phyloP scores from a whole-genome alignment of 2,113 vertebrate genomes.

The Porphyrio hochstetteri region DNA sequence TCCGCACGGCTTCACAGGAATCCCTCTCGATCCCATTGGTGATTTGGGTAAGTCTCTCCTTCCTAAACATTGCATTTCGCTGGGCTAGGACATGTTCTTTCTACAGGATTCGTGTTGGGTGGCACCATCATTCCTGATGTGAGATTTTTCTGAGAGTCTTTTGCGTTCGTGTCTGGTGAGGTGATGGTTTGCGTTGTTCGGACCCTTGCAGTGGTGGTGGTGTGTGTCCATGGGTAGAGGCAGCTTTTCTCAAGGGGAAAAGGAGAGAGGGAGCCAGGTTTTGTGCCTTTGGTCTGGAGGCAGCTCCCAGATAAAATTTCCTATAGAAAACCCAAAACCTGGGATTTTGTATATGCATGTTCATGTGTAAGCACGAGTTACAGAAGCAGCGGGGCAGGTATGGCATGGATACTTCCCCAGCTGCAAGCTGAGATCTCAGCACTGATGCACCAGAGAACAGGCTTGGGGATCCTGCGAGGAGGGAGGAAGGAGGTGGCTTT shows the following conservation, averaged over 20 bases:
- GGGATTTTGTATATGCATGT: rapidly evolving
- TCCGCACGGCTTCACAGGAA: conserved; percentile 66
- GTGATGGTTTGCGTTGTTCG: background rate
- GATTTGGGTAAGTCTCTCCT: conserved; percentile 65
- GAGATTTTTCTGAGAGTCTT: background rate
- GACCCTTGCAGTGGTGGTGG: rapidly evolving
- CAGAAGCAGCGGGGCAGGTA: rapidly evolving
- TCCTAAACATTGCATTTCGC: background rate
- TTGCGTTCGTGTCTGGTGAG: rapidly evolving
- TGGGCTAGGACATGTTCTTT: background rate
- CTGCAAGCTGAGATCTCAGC: background rate
- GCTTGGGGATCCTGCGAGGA: background rate
- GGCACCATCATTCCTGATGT: rapidly evolving
- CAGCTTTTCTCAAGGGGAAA: background rate
- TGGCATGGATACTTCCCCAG: background rate
- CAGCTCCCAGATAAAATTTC: background rate
- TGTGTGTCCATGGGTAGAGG: rapidly evolving
- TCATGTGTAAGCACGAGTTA: background rate
- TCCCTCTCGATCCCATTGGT: conserved; percentile 27
- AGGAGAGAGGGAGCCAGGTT: rapidly evolving
- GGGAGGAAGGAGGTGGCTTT: background rate
- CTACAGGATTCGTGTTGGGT: background rate
- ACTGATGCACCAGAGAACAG: background rate
- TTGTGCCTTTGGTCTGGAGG: background rate
- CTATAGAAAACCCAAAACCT: background rate